These are phyloP conservation scores for Noturus placidus DNA, from an alignment of 2,113 vertebrate genomes.

Conservation along the genomic window DNA sequence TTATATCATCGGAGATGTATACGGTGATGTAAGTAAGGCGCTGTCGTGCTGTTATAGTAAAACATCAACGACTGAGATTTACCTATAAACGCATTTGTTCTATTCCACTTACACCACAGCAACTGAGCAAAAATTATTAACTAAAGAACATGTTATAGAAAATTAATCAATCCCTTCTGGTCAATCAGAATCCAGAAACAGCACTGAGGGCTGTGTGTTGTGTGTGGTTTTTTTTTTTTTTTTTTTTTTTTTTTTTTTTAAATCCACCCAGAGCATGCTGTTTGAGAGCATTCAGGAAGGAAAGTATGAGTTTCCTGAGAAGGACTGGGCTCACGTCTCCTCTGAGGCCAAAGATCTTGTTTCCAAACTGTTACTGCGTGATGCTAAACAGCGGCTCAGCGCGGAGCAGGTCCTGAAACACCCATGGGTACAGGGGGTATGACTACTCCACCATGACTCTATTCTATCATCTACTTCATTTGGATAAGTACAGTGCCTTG, in stretches of 20 bases:
- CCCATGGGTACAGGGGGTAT: conserved; percentile 93
- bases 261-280: conserved; percentile 80
- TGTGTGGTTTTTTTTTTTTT: no score
- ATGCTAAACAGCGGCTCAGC: conserved; percentile 93
- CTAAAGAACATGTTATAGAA: background rate
- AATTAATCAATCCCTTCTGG: background rate
- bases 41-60: background rate
- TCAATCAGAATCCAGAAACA: background rate
- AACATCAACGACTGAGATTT: background rate
- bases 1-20: background rate
- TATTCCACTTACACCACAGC: no score
- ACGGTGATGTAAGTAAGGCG: background rate
- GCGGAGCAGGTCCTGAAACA: conserved; percentile 94
- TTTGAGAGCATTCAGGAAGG: conserved; percentile 98
- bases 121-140: background rate
- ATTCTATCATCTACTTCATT: background rate
- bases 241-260: background rate
- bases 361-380: conserved; percentile 91
- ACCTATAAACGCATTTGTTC: background rate
- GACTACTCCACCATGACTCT: conserved; percentile 31
- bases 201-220: no score
- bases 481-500: no score
- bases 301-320: conserved; percentile 92
- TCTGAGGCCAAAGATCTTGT: conserved; percentile 97
- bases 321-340: conserved; percentile 96